Base-by-base conservation (phyloP, 2,113 vertebrate species). In the Phylloscopus trochilus region DNA sequence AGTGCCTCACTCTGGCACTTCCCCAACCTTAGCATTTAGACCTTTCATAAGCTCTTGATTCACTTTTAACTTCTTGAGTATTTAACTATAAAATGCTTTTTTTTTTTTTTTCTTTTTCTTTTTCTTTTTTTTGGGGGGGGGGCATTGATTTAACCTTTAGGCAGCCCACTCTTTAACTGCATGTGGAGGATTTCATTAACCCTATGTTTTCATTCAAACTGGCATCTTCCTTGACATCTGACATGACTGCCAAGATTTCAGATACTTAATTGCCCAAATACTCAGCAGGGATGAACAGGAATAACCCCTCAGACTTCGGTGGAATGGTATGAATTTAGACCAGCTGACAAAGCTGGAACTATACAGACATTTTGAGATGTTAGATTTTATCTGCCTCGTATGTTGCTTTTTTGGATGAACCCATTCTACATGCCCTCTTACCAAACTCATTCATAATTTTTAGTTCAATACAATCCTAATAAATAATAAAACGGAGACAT, bases 41-140 rank as follows among this genome's bases (percentile, higher is more conserved):
- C 47, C 6, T 87, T 94, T 82, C 30, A 84, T 58, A 74, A 91
- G 81, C 39, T 91, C 90, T 95, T 91, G 64, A 82, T 85, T 73
- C 67, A 81, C 59, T 82, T 77, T 93, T 94, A 92, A 58, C 60
- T 76, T 56, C 26, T 92, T 89, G 64, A 69, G 22, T 85, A 30
- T 70, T 62, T 58, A 93, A 89, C 63, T 84, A 23, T 81, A 68
- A 79, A 86, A 52, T 47, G 21, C 0, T 3, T 10, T 5, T 56
- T 43, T n/a, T 13, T n/a, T 39, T 59, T n/a, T 72, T 26, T 21
- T 17, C 15, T 21, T 22, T 18, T 13, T 9, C 13, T 31, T 49
- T 6, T 12, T 10, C 8, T 31, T 47, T 24, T 37, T 59, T 27
- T 41, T 41, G 39, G 10, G 39, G 39, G 39, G 39, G 39, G 41